phyloP scores from a whole-genome alignment of 2,113 vertebrate species.

The Formicarius rufipectus region DNA sequence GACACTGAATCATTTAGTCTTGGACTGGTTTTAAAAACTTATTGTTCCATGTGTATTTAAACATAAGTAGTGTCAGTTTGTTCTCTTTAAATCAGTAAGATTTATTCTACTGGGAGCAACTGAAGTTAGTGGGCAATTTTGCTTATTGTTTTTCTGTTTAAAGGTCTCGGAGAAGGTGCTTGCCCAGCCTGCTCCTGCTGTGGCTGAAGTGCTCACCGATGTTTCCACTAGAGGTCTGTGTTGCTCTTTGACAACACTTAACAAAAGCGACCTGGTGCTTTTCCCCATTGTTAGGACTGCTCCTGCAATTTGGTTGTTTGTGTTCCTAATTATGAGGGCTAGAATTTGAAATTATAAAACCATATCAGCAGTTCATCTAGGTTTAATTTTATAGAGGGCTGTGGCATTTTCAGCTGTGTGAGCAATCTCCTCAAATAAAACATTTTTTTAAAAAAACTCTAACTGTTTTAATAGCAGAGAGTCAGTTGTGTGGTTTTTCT shows the following conservation, averaged over 20 bases:
- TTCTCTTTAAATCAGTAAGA: neutral
- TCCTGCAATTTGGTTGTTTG: conserved; percentile 42
- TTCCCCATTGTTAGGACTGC: conserved; percentile 3
- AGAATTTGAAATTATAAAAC: conserved; percentile 17
- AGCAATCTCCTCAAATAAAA: neutral
- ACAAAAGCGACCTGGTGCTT: conserved; percentile 17
- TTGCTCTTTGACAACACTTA: conserved; percentile 59
- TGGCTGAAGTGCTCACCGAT: neutral
- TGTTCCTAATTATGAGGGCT: neutral
- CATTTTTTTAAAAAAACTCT: neutral
- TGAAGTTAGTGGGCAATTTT: neutral
- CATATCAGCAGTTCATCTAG: neutral
- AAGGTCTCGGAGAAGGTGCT: neutral
- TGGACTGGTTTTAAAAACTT: neutral
- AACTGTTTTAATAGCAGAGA: conserved; percentile 7
- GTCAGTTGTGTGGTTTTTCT: neutral
- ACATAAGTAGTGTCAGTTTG: neutral
- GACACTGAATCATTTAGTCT: neutral
- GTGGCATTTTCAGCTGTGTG: neutral
- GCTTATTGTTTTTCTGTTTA: neutral
- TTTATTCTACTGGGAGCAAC: neutral
- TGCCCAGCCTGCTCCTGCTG: neutral
- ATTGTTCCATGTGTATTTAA: neutral
- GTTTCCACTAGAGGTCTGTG: conserved; percentile 73
- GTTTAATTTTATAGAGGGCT: neutral